Conservation (phyloP, 2,113 vertebrate genomes). For the Corydoras maculifer region DNA sequence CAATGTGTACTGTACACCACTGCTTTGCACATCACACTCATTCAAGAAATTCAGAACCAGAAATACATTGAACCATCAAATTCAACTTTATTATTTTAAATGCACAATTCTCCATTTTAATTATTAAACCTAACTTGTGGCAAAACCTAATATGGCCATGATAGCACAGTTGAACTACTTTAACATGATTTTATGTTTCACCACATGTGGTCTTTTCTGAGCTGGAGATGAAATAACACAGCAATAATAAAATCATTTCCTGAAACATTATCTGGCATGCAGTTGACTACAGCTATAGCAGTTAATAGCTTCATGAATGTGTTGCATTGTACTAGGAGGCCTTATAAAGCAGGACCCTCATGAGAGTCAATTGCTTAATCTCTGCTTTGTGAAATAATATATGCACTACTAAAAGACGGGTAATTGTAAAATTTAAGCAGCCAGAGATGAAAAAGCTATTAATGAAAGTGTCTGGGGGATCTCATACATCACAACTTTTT, state of each 20-base stretch:
- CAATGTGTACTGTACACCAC: too few relatives aligned
- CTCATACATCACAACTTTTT: neutral
- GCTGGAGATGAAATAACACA: constrained; percentile 58
- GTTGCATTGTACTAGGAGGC: constrained; percentile 34
- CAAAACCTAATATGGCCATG: too few relatives aligned
- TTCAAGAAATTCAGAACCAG: too few relatives aligned
- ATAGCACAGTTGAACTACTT: constrained; percentile 29
- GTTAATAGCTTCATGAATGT: constrained; percentile 57
- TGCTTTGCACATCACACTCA: too few relatives aligned
- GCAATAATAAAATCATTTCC: constrained; percentile 65
- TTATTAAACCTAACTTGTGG: too few relatives aligned
- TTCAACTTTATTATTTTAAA: too few relatives aligned
- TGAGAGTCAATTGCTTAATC: constrained; percentile 44
- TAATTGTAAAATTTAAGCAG: constrained; percentile 71
- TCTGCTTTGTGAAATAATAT: constrained; percentile 71
- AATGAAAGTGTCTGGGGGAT: constrained; percentile 51
- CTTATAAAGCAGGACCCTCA: constrained; percentile 36
- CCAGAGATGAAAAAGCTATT: constrained; percentile 61
- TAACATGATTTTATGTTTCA: constrained; percentile 56
- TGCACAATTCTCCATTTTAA: too few relatives aligned
- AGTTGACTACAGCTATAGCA: constrained; percentile 52
- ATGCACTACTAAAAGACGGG: constrained; percentile 61
- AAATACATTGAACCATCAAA: too few relatives aligned
- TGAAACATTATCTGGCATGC: constrained; percentile 60
- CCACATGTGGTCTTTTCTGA: constrained; percentile 43